Conservation (phyloP, 2,113 vertebrate species). For the Tretioscincus oriximinensis region DNA sequence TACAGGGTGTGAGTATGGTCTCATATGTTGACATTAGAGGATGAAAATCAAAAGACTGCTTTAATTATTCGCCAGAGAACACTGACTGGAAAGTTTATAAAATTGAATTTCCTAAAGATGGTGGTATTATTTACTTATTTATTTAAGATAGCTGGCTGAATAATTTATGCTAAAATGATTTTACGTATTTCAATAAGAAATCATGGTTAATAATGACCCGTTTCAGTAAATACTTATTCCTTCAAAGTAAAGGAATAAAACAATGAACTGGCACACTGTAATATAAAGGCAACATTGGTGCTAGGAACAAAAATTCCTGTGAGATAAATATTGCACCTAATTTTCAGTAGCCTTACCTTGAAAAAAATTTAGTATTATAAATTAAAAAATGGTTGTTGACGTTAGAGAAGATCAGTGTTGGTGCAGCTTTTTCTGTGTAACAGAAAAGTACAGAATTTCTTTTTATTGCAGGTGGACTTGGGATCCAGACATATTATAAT, state of each 20-base stretch:
- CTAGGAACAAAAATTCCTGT: background rate
- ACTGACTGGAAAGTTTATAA: background rate
- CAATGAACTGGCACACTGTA: background rate
- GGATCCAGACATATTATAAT: background rate
- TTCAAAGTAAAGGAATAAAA: background rate
- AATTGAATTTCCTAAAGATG: background rate
- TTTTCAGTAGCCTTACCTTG: background rate
- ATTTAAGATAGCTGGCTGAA: background rate
- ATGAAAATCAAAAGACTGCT: background rate
- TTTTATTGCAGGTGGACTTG: background rate
- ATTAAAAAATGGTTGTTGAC: background rate
- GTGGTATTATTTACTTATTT: background rate
- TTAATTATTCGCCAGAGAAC: no score
- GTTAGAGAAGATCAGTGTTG: background rate
- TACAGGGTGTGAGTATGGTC: background rate
- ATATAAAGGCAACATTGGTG: background rate
- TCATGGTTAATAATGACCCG: background rate
- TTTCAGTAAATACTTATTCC: background rate
- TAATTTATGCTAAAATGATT: background rate
- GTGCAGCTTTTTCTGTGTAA: background rate
- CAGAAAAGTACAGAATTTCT: background rate
- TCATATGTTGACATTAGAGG: background rate
- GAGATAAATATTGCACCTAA: background rate
- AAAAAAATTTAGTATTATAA: background rate
- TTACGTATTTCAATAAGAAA: background rate